These are phyloP conservation scores for Datnioides undecimradiatus DNA, from an alignment of 2,113 vertebrate genomes.

Conservation along the genomic window DNA sequence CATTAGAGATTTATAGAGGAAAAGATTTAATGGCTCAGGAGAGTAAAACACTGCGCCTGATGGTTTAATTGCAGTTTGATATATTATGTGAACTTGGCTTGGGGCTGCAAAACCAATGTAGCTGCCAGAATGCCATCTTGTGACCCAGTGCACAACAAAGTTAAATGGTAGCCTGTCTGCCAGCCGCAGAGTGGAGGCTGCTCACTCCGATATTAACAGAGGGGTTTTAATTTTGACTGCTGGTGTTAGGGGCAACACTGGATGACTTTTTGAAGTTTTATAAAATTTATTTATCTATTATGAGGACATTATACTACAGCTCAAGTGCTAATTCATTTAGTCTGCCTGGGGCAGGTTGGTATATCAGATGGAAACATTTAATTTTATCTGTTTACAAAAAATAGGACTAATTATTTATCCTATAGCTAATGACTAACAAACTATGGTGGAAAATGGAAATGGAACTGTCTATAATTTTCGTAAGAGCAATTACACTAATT, in stretches of 20 bases:
- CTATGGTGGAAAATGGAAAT: neutral
- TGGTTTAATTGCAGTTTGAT: conserved; percentile 49
- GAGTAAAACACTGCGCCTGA: conserved; percentile 21
- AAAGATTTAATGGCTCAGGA: conserved; percentile 22
- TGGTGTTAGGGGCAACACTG: neutral
- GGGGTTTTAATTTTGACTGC: conserved; percentile 10
- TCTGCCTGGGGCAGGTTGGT: neutral
- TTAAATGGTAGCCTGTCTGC: neutral
- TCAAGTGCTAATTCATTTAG: neutral
- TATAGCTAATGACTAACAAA: conserved; percentile 7
- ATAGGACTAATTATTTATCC: conserved; percentile 19
- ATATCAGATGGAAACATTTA: conserved; percentile 4
- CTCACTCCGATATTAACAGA: neutral
- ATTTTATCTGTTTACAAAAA: conserved; percentile 21
- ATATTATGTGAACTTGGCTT: conserved; percentile 31
- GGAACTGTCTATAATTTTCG: conserved; percentile 25
- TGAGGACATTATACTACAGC: neutral
- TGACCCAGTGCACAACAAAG: conserved; percentile 21
- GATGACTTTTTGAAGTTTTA: neutral
- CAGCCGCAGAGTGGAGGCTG: neutral
- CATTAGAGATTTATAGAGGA: conserved; percentile 14
- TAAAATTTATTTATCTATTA: neutral
- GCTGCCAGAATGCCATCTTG: conserved; percentile 24
- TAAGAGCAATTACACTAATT: conserved; percentile 24
- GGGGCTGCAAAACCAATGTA: conserved; percentile 19